A percentile compares a stretch with the other conserved stretches of the same genome.
Evolutionary conservation across 2,888 invertebrate genomes (phyloP).

Genomic region (Poecilus cupreus): DNA sequence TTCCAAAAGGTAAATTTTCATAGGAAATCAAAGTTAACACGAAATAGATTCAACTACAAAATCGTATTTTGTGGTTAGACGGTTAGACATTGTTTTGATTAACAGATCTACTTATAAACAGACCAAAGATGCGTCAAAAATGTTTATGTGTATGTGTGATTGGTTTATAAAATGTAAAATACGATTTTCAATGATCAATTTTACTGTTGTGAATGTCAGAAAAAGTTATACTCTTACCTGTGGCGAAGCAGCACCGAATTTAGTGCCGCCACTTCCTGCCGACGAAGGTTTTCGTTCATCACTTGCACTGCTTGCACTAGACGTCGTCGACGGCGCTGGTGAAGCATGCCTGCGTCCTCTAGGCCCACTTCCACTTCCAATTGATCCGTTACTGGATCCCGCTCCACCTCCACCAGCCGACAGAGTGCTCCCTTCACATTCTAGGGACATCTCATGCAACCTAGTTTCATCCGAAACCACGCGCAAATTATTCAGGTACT

Average conservation of each 20-base stretch:
- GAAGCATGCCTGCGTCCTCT: slow-evolving; percentile 87
- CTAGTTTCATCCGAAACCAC: slow-evolving; percentile 94
- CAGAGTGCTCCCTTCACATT: slow-evolving; percentile 82
- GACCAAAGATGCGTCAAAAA: too few species aligned
- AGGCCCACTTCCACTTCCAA: slow-evolving; percentile 77
- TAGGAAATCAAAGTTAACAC: too few species aligned
- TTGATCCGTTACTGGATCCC: slow-evolving; percentile 59
- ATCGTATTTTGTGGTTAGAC: too few species aligned
- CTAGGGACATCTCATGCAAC: slow-evolving; percentile 90
- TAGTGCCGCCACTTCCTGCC: slow-evolving; percentile 78
- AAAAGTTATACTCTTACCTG: slow-evolving; percentile 73
- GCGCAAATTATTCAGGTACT: slow-evolving; percentile 94
- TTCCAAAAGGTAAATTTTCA: too few species aligned
- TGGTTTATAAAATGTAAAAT: too few species aligned
- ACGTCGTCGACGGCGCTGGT: slow-evolving; percentile 93
- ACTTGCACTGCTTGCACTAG: slow-evolving; percentile 92
- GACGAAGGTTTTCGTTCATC: slow-evolving; percentile 79
- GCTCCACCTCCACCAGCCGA: slow-evolving; percentile 61
- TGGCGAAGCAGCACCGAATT: slow-evolving; percentile 91
- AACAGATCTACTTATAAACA: too few species aligned
- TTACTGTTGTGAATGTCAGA: not conserved
- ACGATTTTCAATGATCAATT: not conserved
- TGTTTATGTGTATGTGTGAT: too few species aligned
- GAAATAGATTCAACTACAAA: too few species aligned
- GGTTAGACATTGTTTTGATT: too few species aligned